Percentiles rank a stretch among this genome's conserved stretches.
Evolutionary conservation across 2,888 invertebrate genomes (phyloP).

Genomic region (Lasioglossum pauxillum): DNA sequence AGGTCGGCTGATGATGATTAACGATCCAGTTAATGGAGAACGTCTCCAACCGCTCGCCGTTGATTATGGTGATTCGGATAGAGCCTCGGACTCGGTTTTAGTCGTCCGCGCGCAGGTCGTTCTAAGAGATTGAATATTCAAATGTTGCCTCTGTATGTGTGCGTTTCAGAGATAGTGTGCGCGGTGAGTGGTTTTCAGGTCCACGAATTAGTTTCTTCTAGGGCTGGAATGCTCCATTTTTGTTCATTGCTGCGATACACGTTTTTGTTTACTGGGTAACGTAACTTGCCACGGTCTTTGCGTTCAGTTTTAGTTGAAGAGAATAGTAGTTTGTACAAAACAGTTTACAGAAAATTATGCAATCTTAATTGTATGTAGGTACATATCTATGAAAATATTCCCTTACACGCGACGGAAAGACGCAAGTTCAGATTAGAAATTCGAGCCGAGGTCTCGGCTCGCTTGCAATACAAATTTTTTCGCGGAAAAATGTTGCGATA

Average conservation of each 20-base stretch:
- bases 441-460: neutral
- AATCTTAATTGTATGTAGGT: neutral
- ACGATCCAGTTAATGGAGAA: constrained; percentile 64
- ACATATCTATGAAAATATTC: neutral
- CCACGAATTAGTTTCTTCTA: neutral
- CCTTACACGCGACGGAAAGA: neutral
- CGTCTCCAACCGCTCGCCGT: constrained; percentile 57
- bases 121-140: constrained; percentile 5
- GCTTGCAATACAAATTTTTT: too few relatives aligned
- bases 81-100: neutral
- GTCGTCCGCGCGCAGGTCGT: neutral
- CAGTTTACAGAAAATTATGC: neutral
- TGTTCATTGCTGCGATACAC: neutral
- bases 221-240: neutral
- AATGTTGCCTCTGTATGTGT: neutral
- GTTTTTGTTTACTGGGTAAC: neutral
- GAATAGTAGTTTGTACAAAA: neutral
- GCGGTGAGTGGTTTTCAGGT: neutral
- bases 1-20: constrained; percentile 65
- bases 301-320: neutral
- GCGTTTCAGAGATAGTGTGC: neutral
- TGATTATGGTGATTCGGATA: constrained; percentile 42
- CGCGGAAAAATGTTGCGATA: too few relatives aligned
- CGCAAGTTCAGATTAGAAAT: neutral
- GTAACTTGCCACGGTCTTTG: too few relatives aligned